Conservation (phyloP, 2,888 invertebrate genomes). For the Celastrina argiolus region DNA sequence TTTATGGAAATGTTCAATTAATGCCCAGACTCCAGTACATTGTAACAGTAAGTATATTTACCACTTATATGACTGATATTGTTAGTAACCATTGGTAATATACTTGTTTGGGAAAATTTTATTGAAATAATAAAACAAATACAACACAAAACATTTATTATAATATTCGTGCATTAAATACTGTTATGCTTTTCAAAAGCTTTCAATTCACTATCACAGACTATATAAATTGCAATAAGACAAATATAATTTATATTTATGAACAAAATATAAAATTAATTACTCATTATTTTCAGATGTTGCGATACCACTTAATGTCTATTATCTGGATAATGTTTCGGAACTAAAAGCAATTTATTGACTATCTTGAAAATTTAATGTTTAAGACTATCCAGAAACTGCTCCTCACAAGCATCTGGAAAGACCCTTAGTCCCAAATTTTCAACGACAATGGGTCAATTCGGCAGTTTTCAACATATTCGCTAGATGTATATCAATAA, state of each 20-base stretch:
- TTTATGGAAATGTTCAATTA: not conserved
- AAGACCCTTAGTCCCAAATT: too few species aligned
- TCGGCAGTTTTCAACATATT: too few species aligned
- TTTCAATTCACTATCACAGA: conserved; percentile 70
- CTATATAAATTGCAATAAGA: conserved; percentile 33
- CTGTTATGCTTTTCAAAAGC: conserved; percentile 65
- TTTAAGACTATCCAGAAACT: too few species aligned
- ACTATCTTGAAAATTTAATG: too few species aligned
- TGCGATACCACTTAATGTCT: not conserved
- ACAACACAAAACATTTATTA: conserved; percentile 36
- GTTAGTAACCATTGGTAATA: too few species aligned
- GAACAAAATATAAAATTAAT: not conserved
- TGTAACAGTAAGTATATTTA: too few species aligned
- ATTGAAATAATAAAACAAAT: conserved; percentile 26
- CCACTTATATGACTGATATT: not conserved
- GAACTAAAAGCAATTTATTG: too few species aligned
- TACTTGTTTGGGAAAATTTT: not conserved
- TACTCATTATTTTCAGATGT: not conserved
- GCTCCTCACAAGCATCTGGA: too few species aligned
- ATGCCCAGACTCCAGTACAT: too few species aligned
- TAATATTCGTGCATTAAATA: conserved; percentile 58
- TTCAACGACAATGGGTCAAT: too few species aligned
- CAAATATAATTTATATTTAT: conserved; percentile 21
- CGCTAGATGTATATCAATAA: too few species aligned
- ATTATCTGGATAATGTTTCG: too few species aligned